A percentile compares a stretch with the other conserved stretches of the same genome.
phyloP scores from a whole-genome alignment of 2,888 invertebrate species.

The Macaria notata region DNA sequence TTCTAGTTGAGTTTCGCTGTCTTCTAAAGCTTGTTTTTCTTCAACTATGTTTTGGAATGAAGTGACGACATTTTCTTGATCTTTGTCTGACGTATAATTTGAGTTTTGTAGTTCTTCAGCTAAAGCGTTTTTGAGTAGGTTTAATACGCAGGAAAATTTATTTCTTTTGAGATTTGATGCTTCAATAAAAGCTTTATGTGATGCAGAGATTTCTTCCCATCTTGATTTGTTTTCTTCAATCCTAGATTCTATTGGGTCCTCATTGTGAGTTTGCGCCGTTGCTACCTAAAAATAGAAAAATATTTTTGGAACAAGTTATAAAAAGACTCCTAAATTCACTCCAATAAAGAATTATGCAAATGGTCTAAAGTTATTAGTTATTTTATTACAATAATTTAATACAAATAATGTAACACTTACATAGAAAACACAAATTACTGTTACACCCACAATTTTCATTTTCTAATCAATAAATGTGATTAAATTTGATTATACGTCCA shows the following conservation, averaged over 20 bases:
- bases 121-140: constrained; percentile 37
- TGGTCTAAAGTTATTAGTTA: too few species aligned
- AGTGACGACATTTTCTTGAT: constrained; percentile 6
- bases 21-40: constrained; percentile 22
- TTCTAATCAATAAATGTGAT: constrained; percentile 34
- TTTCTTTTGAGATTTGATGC: constrained; percentile 34
- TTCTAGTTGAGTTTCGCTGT: constrained; percentile 1
- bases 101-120: constrained; percentile 30
- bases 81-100: constrained; percentile 5
- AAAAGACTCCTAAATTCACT: too few species aligned
- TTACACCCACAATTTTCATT: constrained; percentile 24
- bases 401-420: constrained; percentile 30
- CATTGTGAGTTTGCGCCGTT: constrained; percentile 5
- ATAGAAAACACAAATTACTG: constrained; percentile 32
- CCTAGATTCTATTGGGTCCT: not conserved
- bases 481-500: constrained; percentile 15
- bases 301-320: not conserved
- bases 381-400: too few species aligned
- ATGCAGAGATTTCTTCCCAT: constrained; percentile 24
- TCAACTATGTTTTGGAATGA: constrained; percentile 23
- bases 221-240: constrained; percentile 2
- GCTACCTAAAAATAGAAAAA: constrained; percentile 8
- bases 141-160: constrained; percentile 36
- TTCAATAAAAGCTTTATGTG: constrained; percentile 31
- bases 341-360: too few species aligned